Evolutionary conservation across 2,797 vertebrate species (phyloP).

Genomic region (Okamejei kenojei): DNA sequence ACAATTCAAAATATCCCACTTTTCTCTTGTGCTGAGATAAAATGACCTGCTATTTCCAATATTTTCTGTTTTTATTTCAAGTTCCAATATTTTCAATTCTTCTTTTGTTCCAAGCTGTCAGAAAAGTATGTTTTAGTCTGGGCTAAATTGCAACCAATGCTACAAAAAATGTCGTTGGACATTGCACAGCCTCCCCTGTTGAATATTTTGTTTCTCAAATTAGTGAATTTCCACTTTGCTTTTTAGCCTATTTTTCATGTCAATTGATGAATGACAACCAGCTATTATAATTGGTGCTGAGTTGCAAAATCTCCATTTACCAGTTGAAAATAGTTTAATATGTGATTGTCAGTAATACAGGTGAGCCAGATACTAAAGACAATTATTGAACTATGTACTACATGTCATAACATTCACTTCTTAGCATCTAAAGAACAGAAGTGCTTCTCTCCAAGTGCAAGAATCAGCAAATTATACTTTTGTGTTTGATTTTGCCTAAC

Average conservation of each 20-base stretch:
- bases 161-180: not conserved
- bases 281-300: not conserved
- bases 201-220: constrained; percentile 2
- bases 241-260: not conserved
- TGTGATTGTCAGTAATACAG: not conserved
- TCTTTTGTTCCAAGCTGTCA: not conserved
- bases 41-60: not conserved
- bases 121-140: not conserved
- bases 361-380: not conserved
- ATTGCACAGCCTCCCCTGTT: not conserved
- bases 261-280: not conserved
- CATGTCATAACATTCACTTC: not conserved
- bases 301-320: not conserved
- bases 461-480: not conserved
- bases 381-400: not conserved
- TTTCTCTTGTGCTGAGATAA: not conserved
- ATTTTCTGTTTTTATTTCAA: not conserved
- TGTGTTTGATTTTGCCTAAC: not conserved
- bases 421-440: not conserved
- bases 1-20: not conserved
- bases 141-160: not conserved
- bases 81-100: not conserved
- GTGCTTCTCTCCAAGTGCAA: not conserved
- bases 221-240: not conserved
- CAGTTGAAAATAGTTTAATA: not conserved